A percentile compares a stretch with the other conserved stretches of the same genome.
Conservation (phyloP, 2,797 vertebrate species). For the Cirrhinus molitorella region DNA sequence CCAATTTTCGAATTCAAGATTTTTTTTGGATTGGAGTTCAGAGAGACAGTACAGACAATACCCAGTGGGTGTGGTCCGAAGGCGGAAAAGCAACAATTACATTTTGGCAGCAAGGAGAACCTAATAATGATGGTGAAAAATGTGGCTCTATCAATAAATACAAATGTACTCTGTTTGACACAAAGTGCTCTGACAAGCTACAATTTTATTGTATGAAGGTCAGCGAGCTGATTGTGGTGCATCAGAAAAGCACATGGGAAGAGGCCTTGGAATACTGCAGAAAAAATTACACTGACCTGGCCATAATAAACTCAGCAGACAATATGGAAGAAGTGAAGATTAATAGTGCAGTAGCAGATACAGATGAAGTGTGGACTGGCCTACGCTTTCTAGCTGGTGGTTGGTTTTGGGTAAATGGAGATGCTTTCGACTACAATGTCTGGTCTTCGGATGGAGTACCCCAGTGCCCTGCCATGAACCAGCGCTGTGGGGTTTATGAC, state of each 20-base stretch:
- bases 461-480: not conserved
- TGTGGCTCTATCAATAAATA: not conserved
- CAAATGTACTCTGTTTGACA: fast-evolving
- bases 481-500: not conserved
- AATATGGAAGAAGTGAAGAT: conserved; percentile 25
- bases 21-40: conserved; percentile 59
- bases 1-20: not conserved
- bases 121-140: fast-evolving
- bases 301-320: conserved; percentile 24
- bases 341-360: conserved; percentile 12
- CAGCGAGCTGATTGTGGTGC: no score
- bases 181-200: fast-evolving
- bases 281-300: conserved; percentile 32
- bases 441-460: not conserved
- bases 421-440: fast-evolving
- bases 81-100: not conserved
- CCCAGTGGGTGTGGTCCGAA: conserved; percentile 57
- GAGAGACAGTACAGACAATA: not conserved
- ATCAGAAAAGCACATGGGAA: no score
- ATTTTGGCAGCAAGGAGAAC: not conserved
- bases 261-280: no score
- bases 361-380: conserved; percentile 56
- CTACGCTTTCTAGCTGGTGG: not conserved
- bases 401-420: conserved; percentile 2
- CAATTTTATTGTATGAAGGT: conserved; percentile 33